phyloP scores from a whole-genome alignment of 2,888 invertebrate species.

The Liodrosophila aerea region DNA sequence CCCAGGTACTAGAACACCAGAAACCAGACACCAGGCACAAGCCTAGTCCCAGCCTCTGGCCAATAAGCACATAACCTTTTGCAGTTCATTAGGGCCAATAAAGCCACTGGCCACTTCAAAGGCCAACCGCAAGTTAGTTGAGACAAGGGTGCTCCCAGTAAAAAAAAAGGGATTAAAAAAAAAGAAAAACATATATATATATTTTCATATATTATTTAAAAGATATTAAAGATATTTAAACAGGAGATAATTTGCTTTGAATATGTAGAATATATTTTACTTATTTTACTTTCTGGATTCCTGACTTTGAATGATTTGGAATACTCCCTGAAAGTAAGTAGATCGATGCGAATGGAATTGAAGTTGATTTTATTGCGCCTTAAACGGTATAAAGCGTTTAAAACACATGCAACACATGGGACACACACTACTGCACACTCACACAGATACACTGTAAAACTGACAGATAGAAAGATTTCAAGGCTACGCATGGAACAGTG shows the following conservation, averaged over 20 bases:
- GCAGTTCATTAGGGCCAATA: constrained; percentile 61
- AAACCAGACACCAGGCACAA: not conserved
- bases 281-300: no score
- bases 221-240: no score
- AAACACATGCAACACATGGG: constrained; percentile 59
- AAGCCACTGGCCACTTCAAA: constrained; percentile 44
- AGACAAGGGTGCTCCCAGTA: constrained; percentile 17
- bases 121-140: constrained; percentile 38
- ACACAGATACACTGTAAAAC: constrained; percentile 1
- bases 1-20: constrained; percentile 7
- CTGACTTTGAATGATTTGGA: no score
- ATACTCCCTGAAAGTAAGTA: no score
- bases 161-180: not conserved
- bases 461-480: constrained; percentile 11
- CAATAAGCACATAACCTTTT: constrained; percentile 4
- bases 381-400: constrained; percentile 22
- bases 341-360: constrained; percentile 26
- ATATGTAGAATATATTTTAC: no score
- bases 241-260: no score
- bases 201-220: no score
- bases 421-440: constrained; percentile 2
- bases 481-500: constrained; percentile 19
- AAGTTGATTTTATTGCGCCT: constrained; percentile 45
- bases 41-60: constrained; percentile 1
- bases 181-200: no score